Percentiles rank a stretch among this genome's conserved stretches.
phyloP scores from a whole-genome alignment of 2,113 vertebrate genomes.

The Calyptomena viridis region DNA sequence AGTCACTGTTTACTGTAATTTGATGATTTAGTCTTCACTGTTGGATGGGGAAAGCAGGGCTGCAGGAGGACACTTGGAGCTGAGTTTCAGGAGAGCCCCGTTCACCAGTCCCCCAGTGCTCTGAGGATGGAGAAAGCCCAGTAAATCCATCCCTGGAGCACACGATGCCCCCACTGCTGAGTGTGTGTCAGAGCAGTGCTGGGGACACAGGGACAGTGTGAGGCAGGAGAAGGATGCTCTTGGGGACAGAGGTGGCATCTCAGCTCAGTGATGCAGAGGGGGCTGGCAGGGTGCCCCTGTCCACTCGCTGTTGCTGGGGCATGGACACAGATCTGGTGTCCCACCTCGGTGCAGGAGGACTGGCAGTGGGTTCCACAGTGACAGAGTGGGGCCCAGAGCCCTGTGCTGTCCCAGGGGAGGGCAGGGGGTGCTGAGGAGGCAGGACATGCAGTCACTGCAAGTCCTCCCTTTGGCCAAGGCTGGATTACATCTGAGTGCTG shows the following conservation, averaged over 20 bases:
- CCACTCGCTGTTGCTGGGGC: fast-evolving
- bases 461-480: fast-evolving
- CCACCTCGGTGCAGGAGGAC: neutral
- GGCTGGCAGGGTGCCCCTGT: neutral
- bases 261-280: neutral
- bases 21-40: neutral
- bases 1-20: neutral
- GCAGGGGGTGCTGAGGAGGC: neutral
- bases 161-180: neutral
- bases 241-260: neutral
- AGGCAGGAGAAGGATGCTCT: neutral
- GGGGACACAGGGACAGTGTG: neutral
- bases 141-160: fast-evolving
- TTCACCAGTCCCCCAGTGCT: neutral
- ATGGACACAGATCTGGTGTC: neutral
- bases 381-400: neutral
- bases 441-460: neutral
- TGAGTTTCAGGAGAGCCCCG: neutral
- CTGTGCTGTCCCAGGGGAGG: neutral
- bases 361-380: neutral
- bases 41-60: neutral
- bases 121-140: neutral
- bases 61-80: neutral
- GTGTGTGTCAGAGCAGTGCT: neutral
- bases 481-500: neutral